Base-by-base conservation (phyloP, 2,113 vertebrate genomes). In the Vimba vimba region DNA sequence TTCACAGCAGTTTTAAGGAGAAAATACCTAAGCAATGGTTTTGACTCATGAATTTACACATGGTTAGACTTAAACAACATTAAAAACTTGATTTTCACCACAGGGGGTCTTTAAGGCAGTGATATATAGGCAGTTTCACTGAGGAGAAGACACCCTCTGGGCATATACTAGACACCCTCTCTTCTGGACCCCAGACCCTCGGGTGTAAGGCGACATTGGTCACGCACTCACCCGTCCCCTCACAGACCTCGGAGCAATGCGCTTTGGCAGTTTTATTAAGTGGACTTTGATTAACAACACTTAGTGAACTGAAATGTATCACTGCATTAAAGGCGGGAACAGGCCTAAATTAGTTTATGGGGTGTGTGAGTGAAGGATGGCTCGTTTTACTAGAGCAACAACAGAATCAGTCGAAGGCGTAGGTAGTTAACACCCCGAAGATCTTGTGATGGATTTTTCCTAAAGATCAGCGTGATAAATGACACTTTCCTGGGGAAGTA, bases 241-340 rank as follows among this genome's bases (percentile, higher is more conserved):
- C 66, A 33, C 66, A 69, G 66, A 69, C 36, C 66, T 69, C 30
- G 1, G 52, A 62, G 11, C 27, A 5, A 71, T 68, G 79, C 13
- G n/a, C 50, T 87, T 79, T 73, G 30, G 60, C 30, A 74, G 66
- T 52, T 79, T 60, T 59, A 86, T 76, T 79, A 75, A 84, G 57
- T 64, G 52, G 15, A 78, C 79, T 80, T 27, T 79, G 82, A 74
- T 43, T 87, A 87, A 84, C 75, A 71, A 71, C 68, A 43, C 36
- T 71, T 71, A 71, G 68, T 71, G 68, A 71, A 71, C 68, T 43
- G 68, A 71, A 71, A 71, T 71, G 36, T 71, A 71, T 71, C 68
- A 43, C 68, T n/a, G 68, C 68, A 71, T 71, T 71, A 71, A 71
- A 71, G 50, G 43, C 21, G 39, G 30, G 45, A 84, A 52, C 52